Evolutionary conservation across 2,797 vertebrate genomes (phyloP), one percentile per base, ranked within the genome.

Genomic region (Eulemur rubriventer): DNA sequence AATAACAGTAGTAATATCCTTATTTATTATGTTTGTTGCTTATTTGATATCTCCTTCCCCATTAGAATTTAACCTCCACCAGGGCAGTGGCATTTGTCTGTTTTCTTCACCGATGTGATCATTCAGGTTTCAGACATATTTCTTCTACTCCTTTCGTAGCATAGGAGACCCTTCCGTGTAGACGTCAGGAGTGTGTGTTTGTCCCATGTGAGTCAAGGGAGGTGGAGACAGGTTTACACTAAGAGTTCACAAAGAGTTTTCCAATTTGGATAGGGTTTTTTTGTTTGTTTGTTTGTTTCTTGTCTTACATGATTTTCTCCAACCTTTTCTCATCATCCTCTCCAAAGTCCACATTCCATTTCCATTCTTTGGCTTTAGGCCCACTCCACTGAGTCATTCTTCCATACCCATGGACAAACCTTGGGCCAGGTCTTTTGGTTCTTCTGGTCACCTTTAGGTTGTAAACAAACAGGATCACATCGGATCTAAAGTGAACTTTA

Each of bases 321-420:
- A 61, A 28, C 4, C 4, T 20, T 14, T 55, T 14, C 4, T 20
- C 33, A 4, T 14, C 20, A 46, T 57, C 30, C 12, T 82, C 2
- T 4, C 7, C 13, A 30, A 0, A 10, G 16, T 18, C 20, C 48
- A 0, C 2, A 6, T 46, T 46, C 22, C 11, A 8, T 57, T 65
- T 26, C 30, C 4, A 10, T 33, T 73, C 3, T 6, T 72, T 72
- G n/a, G 13, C 10, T 11, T 43, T 30, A 1, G 1, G 35, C 5
- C 33, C 13, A 2, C 9, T 65, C n/a, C 57, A 0, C 7, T 18
- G 33, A 57, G 24, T 79, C 38, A 9, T 63, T 73, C 43, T 73
- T 82, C 22, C 11, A 33, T 2, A 38, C 30, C 20, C 22, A 30
- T 70, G n/a, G 41, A 38, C 28, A 63, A 28, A 57, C 0, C 16